These are phyloP conservation scores for Champsocephalus esox DNA, from an alignment of 2,797 vertebrate species.

Conservation along the genomic window DNA sequence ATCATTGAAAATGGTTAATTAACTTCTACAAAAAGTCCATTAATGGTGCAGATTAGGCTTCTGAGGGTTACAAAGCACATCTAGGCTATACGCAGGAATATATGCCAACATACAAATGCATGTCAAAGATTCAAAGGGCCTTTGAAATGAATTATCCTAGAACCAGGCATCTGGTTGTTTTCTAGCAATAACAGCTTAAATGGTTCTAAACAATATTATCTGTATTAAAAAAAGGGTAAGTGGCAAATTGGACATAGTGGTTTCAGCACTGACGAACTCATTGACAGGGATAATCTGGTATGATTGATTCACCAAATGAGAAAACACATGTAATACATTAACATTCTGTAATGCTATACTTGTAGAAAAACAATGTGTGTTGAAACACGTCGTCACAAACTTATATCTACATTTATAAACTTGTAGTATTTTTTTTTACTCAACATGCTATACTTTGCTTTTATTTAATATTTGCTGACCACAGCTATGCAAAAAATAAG, in stretches of 20 bases:
- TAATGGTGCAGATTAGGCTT: constrained; percentile 77
- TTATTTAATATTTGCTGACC: background rate
- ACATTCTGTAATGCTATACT: background rate
- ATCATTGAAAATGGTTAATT: constrained; percentile 84
- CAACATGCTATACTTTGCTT: background rate
- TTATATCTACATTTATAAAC: background rate
- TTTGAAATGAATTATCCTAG: constrained; percentile 53
- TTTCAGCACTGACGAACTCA: constrained; percentile 6
- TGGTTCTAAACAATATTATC: constrained; percentile 21
- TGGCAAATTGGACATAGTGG: constrained; percentile 15
- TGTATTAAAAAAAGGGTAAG: constrained; percentile 17
- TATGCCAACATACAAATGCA: constrained; percentile 25
- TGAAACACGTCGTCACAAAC: background rate
- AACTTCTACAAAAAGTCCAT: constrained; percentile 84
- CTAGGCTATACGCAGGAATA: constrained; percentile 30
- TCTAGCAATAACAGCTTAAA: constrained; percentile 26
- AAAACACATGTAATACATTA: constrained; percentile 29
- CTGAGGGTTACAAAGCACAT: constrained; percentile 70
- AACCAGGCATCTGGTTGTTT: constrained; percentile 11
- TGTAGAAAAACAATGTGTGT: background rate
- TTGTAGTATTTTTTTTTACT: background rate
- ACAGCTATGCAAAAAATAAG: background rate
- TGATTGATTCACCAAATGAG: constrained; percentile 40
- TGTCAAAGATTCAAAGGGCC: constrained; percentile 33
- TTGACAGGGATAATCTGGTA: constrained; percentile 35